Evolutionary conservation across 1,140 invertebrate genomes (phyloP).

Genomic region (Capitella teleta): DNA sequence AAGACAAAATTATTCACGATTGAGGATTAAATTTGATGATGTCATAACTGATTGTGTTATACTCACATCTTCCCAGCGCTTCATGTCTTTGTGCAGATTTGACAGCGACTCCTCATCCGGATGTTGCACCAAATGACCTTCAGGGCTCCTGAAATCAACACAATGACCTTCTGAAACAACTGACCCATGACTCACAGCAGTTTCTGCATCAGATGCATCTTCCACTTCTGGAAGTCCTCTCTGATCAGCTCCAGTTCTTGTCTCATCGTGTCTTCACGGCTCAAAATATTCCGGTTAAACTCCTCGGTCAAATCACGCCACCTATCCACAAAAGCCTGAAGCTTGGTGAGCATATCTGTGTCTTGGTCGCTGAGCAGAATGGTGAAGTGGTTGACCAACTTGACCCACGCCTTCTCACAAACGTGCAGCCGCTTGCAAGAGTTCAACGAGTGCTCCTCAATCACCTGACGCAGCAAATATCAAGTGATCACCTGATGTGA

Average conservation of each 20-base stretch:
- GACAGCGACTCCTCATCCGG: constrained; percentile 22
- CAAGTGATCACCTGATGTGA: too few species aligned
- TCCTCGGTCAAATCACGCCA: constrained; percentile 35
- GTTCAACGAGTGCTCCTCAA: constrained; percentile 29
- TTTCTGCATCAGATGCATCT: background rate
- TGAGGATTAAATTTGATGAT: too few species aligned
- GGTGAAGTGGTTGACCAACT: constrained; percentile 38
- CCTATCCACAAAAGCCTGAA: constrained; percentile 22
- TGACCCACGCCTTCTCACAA: constrained; percentile 37
- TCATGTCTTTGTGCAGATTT: constrained; percentile 19
- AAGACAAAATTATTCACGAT: too few species aligned
- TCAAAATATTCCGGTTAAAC: constrained; percentile 24
- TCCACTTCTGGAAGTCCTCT: constrained; percentile 19
- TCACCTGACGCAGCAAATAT: constrained; percentile 26
- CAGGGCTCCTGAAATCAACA: constrained; percentile 22
- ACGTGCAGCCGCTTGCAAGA: constrained; percentile 37
- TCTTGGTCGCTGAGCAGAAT: constrained; percentile 38
- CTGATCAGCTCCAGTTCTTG: constrained; percentile 15
- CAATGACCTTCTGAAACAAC: too few species aligned
- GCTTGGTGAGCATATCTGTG: constrained; percentile 21
- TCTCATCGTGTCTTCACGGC: constrained; percentile 28
- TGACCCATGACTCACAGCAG: background rate
- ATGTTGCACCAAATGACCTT: constrained; percentile 20
- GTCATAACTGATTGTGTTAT: too few species aligned
- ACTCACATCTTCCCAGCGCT: constrained; percentile 29